Evolutionary conservation across 2,113 vertebrate genomes (phyloP).

Genomic region (Sarotherodon lohbergeri): DNA sequence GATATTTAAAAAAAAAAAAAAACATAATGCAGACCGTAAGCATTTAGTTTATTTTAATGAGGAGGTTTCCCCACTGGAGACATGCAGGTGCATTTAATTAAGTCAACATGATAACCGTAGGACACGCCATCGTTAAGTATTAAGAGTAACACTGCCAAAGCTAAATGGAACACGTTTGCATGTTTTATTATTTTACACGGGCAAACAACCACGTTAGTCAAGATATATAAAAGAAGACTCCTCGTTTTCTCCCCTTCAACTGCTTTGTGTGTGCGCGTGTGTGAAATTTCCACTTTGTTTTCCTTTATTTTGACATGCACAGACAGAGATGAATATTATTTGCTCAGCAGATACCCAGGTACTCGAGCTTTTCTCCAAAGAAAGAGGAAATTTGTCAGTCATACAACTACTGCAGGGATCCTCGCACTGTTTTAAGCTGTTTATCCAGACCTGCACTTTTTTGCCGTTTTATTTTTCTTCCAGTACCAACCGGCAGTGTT

Average conservation of each 20-base stretch:
- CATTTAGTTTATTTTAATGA: neutral
- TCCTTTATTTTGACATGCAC: neutral
- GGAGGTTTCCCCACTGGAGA: neutral
- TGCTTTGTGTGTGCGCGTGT: neutral
- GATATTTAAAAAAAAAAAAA: neutral
- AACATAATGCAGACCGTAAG: neutral
- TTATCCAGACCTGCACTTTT: neutral
- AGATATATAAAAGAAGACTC: neutral
- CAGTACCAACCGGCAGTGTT: neutral
- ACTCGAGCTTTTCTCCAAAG: neutral
- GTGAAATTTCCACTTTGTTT: neutral
- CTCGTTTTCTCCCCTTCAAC: neutral
- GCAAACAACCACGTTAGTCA: neutral
- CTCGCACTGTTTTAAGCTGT: neutral
- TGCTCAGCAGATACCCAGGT: neutral
- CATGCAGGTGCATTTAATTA: neutral
- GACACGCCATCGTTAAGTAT: neutral
- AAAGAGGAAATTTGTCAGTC: neutral
- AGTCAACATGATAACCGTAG: neutral
- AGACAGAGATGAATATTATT: neutral
- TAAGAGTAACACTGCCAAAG: neutral
- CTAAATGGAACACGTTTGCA: neutral
- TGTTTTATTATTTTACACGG: neutral
- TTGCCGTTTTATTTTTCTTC: neutral
- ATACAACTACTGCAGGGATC: neutral